Percentiles rank a stretch among this genome's conserved stretches.
phyloP scores from a whole-genome alignment of 1,140 invertebrate species.

The Conus ventricosus region DNA sequence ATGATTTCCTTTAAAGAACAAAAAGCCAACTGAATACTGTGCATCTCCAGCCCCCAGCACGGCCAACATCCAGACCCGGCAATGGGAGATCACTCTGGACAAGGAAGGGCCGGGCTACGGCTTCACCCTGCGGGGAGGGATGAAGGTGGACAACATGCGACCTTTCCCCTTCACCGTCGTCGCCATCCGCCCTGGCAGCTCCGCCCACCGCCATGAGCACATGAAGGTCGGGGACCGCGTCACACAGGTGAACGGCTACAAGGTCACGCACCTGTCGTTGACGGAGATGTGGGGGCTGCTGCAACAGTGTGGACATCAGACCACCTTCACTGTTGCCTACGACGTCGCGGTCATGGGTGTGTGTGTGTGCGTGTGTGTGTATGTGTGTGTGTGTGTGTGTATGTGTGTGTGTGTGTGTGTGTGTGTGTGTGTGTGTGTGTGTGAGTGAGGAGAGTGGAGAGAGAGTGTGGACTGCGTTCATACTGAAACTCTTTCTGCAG shows the following conservation, averaged over 20 bases:
- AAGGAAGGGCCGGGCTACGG: constrained; percentile 90
- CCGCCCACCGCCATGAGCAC: constrained; percentile 84
- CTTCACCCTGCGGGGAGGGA: constrained; percentile 89
- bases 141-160: constrained; percentile 78
- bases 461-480: too few species aligned
- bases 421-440: not conserved
- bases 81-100: constrained; percentile 76
- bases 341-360: constrained; percentile 88
- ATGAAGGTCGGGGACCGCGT: constrained; percentile 82
- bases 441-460: too few species aligned
- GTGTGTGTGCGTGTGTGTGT: constrained; percentile 14
- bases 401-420: too few species aligned
- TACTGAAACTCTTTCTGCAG: too few species aligned
- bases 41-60: constrained; percentile 56
- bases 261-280: constrained; percentile 76
- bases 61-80: constrained; percentile 69
- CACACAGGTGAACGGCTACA: constrained; percentile 86
- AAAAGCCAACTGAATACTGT: not conserved
- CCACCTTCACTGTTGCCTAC: constrained; percentile 83
- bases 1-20: too few species aligned
- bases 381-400: too few species aligned
- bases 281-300: constrained; percentile 76
- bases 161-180: constrained; percentile 89
- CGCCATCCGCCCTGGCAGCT: constrained; percentile 89
- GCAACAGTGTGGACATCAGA: constrained; percentile 70